A percentile compares a stretch with the other conserved stretches of the same genome.
These are phyloP conservation scores for Tokudaia tokunoshimensis DNA, from an alignment of 2,797 vertebrate genomes.

Conservation along the genomic window DNA sequence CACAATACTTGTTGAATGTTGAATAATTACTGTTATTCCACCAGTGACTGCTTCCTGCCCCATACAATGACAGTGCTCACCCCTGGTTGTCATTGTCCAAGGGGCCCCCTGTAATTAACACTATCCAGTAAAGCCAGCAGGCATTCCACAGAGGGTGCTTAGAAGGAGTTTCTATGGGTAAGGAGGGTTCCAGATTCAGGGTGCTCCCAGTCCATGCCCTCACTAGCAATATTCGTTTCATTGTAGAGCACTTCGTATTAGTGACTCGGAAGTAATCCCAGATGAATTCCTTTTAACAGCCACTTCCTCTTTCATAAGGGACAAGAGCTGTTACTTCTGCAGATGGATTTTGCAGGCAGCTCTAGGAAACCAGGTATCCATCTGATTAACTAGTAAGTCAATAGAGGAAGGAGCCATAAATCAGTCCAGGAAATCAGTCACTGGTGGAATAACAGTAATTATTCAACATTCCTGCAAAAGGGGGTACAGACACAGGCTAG, in stretches of 20 bases:
- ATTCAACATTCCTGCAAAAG: not conserved
- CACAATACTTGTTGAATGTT: not conserved
- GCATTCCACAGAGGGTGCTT: not conserved
- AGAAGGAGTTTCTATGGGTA: not conserved
- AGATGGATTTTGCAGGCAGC: not conserved
- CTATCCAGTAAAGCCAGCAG: not conserved
- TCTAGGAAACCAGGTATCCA: not conserved
- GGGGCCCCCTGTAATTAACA: slow-evolving; percentile 37
- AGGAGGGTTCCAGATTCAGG: not conserved
- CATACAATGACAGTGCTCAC: slow-evolving; percentile 1
- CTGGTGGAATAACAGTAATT: too few relatives aligned
- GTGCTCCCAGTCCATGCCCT: not conserved
- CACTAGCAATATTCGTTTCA: not conserved
- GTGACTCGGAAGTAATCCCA: not conserved
- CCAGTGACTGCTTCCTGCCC: slow-evolving; percentile 17
- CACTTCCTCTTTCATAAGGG: not conserved
- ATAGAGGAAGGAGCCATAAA: not conserved
- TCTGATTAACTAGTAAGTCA: not conserved
- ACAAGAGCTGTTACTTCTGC: not conserved
- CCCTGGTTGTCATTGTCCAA: not conserved
- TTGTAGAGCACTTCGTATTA: not conserved
- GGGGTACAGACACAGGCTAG: not conserved
- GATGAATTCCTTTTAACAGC: not conserved
- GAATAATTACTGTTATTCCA: not conserved
- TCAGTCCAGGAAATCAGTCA: too few relatives aligned